Base-by-base conservation (phyloP, 64 coral and sea anemone species). In the Porites lutea region DNA sequence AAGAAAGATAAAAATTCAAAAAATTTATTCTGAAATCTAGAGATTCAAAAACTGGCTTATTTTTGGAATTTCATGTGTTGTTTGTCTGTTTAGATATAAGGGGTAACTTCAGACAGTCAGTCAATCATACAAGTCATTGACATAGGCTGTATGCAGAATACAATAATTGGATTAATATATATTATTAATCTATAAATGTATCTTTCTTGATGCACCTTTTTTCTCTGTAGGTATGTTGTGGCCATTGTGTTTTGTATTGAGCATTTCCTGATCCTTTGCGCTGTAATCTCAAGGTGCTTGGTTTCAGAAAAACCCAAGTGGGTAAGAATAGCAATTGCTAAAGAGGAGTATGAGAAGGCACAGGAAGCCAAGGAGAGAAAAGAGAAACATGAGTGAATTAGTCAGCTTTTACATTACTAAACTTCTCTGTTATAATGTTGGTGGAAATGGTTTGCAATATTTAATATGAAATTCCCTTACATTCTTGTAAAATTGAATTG, bases 191-290 rank as follows among this genome's bases (percentile, higher is more conserved):
- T 71, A 6, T n/a, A 12, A 71, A 6, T 6, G 18, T 43, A 3
- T n/a, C 16, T 9, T 79, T 51, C 59, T 48, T 49, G 6, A 6
- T 82, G 20, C 65, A 7, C 46, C 2, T 65, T 72, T 53, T 91
- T 0, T 23, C 71, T 65, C 57, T 86, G 19, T 77, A 98, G 96
- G 90, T 98, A 98, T 63, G 93, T 98, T 49, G 96, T 98, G 11
- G 82, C 93, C 4, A 83, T 95, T 52, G 96, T 98, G 21, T 98
- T 98, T 51, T 82, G 86, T 64, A 95, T 91, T 66, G 96, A 98
- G 84, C 96, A 98, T 69, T 93, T 98, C 79, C 82, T 98, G 27
- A 98, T 98, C 27, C 48, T 98, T 22, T 95, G 93, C 71, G 96
- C 91, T 64, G 93, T 92, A 48, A 49, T 98, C 13, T 90, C 88